Percentiles rank a stretch among this genome's conserved stretches.
Conservation (phyloP, 2,797 vertebrate genomes). For the Lepus oiostolus region DNA sequence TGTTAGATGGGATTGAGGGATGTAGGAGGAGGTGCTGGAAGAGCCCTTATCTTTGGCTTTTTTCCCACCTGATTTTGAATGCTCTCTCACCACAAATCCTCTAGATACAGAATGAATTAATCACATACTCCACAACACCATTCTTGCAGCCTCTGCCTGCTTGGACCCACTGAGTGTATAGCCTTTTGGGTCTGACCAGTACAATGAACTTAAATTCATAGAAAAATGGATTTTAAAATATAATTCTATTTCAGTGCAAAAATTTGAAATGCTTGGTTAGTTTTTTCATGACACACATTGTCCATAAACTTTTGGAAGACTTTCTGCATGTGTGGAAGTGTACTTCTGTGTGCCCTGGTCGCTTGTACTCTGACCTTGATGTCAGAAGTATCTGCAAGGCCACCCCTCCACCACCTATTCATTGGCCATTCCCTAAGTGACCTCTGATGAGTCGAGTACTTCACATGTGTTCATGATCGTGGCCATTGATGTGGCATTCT, state of each 20-base stretch:
- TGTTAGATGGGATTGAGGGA: not conserved
- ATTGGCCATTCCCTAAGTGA: not conserved
- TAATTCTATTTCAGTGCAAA: too few species aligned
- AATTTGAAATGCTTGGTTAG: too few species aligned
- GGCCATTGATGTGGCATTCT: not conserved
- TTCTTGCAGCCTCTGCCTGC: not conserved
- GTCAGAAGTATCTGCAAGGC: not conserved
- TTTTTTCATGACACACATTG: too few species aligned
- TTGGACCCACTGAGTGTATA: not conserved
- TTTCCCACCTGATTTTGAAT: not conserved
- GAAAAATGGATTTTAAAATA: too few species aligned
- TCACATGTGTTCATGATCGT: not conserved
- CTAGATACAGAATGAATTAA: not conserved
- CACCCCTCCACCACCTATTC: accelerated
- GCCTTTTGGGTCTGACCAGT: not conserved
- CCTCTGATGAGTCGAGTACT: not conserved
- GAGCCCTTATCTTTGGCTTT: not conserved
- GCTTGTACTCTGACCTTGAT: not conserved
- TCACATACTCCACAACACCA: too few species aligned
- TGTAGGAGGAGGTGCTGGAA: not conserved
- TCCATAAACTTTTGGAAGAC: too few species aligned
- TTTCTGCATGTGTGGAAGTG: not conserved
- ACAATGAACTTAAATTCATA: too few species aligned
- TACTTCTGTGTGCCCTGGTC: accelerated
- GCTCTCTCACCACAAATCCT: not conserved